phyloP scores from a whole-genome alignment of 2,113 vertebrate species.

The Vireo altiloquus region DNA sequence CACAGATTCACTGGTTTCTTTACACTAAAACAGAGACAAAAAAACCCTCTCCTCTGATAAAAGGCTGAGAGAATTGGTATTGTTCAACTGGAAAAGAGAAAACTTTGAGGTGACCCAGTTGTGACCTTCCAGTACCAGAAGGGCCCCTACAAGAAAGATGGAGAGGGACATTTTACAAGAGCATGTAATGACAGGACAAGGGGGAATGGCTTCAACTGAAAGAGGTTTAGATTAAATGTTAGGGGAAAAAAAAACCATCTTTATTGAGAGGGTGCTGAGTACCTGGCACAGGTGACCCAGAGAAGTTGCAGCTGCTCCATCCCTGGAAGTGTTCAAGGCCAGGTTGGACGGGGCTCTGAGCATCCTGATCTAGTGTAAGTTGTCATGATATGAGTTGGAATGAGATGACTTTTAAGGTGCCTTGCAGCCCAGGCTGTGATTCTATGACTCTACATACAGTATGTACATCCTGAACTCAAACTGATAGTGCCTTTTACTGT shows the following conservation, averaged over 20 bases:
- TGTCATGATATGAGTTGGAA: too few species aligned
- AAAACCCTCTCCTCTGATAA: neutral
- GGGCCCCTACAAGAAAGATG: neutral
- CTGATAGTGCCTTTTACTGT: neutral
- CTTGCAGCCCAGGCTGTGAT: neutral
- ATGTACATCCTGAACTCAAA: neutral
- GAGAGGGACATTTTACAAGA: neutral
- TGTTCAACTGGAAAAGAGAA: neutral
- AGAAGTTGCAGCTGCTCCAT: neutral
- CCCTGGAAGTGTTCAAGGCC: neutral
- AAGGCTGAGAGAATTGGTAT: neutral
- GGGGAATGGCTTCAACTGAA: neutral
- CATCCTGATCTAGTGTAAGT: neutral
- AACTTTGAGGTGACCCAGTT: neutral
- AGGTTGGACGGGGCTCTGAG: neutral
- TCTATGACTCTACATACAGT: rapidly evolving
- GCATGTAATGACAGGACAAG: neutral
- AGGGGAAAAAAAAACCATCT: neutral
- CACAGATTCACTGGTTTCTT: neutral
- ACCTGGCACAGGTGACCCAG: neutral
- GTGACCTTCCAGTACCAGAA: neutral
- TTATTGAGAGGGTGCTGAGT: neutral
- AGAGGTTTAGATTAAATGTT: neutral
- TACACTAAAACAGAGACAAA: neutral
- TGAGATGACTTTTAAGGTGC: neutral